These are phyloP conservation scores for Empidonax alnorum DNA, from an alignment of 2,113 vertebrate genomes.

Conservation along the genomic window DNA sequence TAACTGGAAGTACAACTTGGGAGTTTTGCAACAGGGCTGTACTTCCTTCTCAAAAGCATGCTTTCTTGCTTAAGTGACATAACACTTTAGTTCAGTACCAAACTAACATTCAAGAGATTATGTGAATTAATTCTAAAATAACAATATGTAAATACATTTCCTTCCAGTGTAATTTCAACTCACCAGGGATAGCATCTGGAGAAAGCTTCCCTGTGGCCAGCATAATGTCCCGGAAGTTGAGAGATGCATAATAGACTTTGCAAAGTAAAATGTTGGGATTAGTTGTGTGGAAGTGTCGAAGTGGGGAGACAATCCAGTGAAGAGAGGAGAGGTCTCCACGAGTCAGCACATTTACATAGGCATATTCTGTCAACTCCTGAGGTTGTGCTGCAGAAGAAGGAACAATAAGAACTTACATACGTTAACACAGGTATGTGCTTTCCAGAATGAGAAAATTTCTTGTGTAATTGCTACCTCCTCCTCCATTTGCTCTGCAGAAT, in stretches of 20 bases:
- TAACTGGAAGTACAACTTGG: background rate
- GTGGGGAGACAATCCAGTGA: slow-evolving; percentile 89
- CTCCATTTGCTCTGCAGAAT: background rate
- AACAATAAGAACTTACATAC: background rate
- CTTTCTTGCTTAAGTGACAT: background rate
- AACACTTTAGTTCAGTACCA: background rate
- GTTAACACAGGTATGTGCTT: background rate
- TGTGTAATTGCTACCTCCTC: background rate
- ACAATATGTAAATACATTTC: background rate
- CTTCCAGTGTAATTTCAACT: background rate
- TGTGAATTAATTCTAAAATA: background rate
- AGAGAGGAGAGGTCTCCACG: slow-evolving; percentile 94
- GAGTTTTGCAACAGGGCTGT: background rate
- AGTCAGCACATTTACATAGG: slow-evolving; percentile 90
- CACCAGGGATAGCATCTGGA: slow-evolving; percentile 94
- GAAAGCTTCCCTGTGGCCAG: slow-evolving; percentile 95
- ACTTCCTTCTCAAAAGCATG: background rate
- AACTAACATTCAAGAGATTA: background rate
- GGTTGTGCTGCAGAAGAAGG: slow-evolving; percentile 71
- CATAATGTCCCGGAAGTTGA: slow-evolving; percentile 98
- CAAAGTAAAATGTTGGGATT: slow-evolving; percentile 78
- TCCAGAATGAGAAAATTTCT: background rate
- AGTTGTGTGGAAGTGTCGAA: slow-evolving; percentile 70
- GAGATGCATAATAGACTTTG: slow-evolving; percentile 87
- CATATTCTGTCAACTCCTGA: slow-evolving; percentile 82